phyloP scores from a whole-genome alignment of 2,113 vertebrate genomes.

The Heterocephalus glaber region DNA sequence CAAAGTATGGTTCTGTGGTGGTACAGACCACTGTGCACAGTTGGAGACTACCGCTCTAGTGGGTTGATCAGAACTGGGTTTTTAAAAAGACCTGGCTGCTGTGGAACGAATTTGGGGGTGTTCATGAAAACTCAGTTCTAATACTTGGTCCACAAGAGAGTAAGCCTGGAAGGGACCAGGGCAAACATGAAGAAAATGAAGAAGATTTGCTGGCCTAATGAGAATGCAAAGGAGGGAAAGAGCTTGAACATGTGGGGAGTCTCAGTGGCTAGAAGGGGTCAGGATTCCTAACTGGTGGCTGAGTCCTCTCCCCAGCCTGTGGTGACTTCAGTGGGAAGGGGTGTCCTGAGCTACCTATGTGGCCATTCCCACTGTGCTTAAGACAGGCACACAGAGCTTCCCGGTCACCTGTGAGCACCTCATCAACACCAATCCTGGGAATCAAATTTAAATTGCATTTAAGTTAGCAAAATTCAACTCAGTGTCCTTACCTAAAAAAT shows the following conservation, averaged over 20 bases:
- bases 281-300: neutral
- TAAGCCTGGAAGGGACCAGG: neutral
- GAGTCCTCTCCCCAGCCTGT: neutral
- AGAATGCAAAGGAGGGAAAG: neutral
- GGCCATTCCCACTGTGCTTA: neutral
- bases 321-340: neutral
- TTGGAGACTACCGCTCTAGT: neutral
- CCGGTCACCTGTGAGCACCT: neutral
- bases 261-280: no score
- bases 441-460: neutral
- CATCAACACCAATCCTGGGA: neutral
- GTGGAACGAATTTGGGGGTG: neutral
- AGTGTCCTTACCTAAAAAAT: neutral
- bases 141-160: neutral
- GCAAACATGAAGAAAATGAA: neutral
- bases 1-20: neutral
- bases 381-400: no score
- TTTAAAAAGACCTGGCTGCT: neutral
- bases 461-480: neutral
- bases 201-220: no score
- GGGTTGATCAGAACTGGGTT: neutral
- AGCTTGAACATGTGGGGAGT: no score
- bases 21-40: neutral
- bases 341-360: rapidly evolving
- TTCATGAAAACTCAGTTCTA: neutral